Base-by-base conservation (phyloP, 2,113 vertebrate species). In the Monarcha castaneiventris region DNA sequence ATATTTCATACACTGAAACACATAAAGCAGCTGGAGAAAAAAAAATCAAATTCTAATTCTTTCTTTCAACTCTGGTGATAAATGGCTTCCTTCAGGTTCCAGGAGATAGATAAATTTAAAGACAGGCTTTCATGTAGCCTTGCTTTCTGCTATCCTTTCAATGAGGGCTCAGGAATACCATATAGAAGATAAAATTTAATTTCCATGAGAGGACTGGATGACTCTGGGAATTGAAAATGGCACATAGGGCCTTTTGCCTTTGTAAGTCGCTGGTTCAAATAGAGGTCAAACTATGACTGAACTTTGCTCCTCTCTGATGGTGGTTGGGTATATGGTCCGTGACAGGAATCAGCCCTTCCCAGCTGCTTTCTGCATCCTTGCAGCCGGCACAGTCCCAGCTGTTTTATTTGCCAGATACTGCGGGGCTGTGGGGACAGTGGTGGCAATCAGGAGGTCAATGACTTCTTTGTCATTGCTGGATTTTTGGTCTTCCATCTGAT, bases 1-100 rank as follows among this genome's bases (percentile, higher is more conserved):
- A 84, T 95, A 92, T 89, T 93, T 96, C 52, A 87, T 52, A 61
- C 77, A 76, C 51, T 89, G 63, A 88, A 94, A 86, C 56, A 89
- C 79, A 90, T 81, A 91, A 94, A 93, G 76, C 83, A 90, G 92
- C 79, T 93, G 79, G 76, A 89, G 69, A 71, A 81, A 63, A 84
- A 88, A 93, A 93, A 73, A 84, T 81, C 48, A 84, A 93, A 96
- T 93, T 95, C 18, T 29, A 80, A 64, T 75, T 74, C 59, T 86
- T 61, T 72, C 33, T 95, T 90, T 93, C 69, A 86, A 61, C 18
- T 29, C 6, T 0, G 0, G 16, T 78, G 44, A 94, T 43, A 90
- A 95, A 81, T 39, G 9, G 6, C 7, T 90, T 78, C 54, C 58
- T 90, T 86, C 44, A 84, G 35, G 25, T 92, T 90, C 29, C 41